phyloP scores from a whole-genome alignment of 2,888 invertebrate species.

The Temnothorax ravouxi region DNA sequence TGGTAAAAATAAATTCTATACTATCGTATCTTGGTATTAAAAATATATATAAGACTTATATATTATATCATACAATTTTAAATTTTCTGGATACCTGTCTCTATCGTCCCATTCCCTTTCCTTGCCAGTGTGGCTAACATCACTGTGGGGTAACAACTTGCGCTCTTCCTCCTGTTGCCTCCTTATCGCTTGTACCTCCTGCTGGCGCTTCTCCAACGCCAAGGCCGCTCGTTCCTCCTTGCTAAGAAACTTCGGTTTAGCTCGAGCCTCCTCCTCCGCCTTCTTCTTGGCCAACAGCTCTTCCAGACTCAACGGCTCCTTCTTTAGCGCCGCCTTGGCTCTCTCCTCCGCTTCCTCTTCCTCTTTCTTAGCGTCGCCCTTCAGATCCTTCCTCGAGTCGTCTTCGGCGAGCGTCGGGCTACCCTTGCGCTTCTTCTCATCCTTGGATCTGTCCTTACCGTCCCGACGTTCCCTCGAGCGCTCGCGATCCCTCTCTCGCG shows the following conservation, averaged over 20 bases:
- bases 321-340: constrained; percentile 85
- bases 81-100: constrained; percentile 78
- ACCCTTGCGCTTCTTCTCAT: constrained; percentile 84
- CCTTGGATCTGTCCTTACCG: constrained; percentile 81
- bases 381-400: constrained; percentile 80
- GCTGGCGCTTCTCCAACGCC: constrained; percentile 95
- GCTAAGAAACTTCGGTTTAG: constrained; percentile 98
- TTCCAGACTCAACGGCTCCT: constrained; percentile 97
- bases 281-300: constrained; percentile 98
- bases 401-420: constrained; percentile 86
- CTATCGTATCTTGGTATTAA: not conserved
- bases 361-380: constrained; percentile 82
- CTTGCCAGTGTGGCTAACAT: constrained; percentile 78
- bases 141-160: constrained; percentile 74
- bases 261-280: constrained; percentile 97
- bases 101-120: constrained; percentile 87
- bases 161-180: constrained; percentile 91
- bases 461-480: constrained; percentile 74
- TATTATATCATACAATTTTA: too few species aligned
- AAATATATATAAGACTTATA: not conserved
- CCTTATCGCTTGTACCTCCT: constrained; percentile 94
- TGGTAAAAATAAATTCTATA: constrained; percentile 5
- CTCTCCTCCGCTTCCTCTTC: constrained; percentile 81
- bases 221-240: constrained; percentile 97
- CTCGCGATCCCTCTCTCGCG: constrained; percentile 67